Base-by-base conservation (phyloP, 2,113 vertebrate genomes). In the Peromyscus californicus region DNA sequence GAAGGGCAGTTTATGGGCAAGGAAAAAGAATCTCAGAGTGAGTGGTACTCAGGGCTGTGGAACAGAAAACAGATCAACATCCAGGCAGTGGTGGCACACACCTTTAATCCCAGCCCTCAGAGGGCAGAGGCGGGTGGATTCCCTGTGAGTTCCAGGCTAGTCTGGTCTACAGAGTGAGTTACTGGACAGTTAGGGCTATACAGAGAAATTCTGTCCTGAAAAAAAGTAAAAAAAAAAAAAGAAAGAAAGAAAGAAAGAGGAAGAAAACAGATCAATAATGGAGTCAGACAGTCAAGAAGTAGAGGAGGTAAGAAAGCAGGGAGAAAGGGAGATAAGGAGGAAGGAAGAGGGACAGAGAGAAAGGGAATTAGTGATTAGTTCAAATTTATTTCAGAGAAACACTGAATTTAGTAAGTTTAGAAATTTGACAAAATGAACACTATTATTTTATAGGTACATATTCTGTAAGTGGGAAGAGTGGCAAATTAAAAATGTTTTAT, bases 381-480 rank as follows among this genome's bases (percentile, higher is more conserved):
- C 92, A 22, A 90, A 59, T n/a, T 89, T 89, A 51, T 51, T 92
- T 95, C 42, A 94, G n/a, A 92, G 21, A 12, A 91, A 6, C 10
- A 80, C 5, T 83, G 29, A 59, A 93, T 67, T 93, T 86, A 63
- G n/a, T 67, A 36, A 5, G 9, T 45, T 45, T 45, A 75, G 11
- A 75, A 22, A 57, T 63, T 69, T 95, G 51, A 12, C 31, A 70
- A 42, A 89, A 89, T 39, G 42, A 54, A 31, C 6, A 42, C 39
- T 86, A 19, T 88, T 91, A 83, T 72, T 4, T 26, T 1, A 48
- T 39, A 9, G 59, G 19, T 65, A 76, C 33, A 83, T 85, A 59
- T n/a, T 85, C 6, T n/a, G n/a, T 36, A 93, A 91, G 54, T 91
- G 26, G 5, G 69, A 76, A 82, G 48, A 13, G 5, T 69, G 0